Conservation (phyloP, 2,113 vertebrate genomes). For the Dipodomys stephensi region DNA sequence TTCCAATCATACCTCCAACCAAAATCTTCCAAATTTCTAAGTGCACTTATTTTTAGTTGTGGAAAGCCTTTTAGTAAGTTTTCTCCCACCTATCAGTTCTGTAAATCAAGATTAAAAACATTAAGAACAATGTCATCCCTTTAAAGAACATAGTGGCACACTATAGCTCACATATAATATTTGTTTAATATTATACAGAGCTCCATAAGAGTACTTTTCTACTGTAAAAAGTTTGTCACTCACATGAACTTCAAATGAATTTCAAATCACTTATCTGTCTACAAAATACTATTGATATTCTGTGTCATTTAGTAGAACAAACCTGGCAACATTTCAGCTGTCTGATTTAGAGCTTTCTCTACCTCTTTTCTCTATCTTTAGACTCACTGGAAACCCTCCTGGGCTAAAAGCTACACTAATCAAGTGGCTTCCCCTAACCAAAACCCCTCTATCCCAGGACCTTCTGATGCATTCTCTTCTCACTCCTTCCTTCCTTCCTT, state of each 20-base stretch:
- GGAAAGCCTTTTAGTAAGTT: background rate
- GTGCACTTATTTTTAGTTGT: background rate
- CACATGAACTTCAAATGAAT: background rate
- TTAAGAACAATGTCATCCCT: slow-evolving; percentile 31
- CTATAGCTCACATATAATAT: background rate
- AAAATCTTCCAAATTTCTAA: slow-evolving; percentile 49
- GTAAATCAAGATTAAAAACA: slow-evolving; percentile 34
- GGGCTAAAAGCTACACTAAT: background rate
- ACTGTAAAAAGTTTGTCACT: slow-evolving; percentile 2
- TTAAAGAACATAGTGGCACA: background rate
- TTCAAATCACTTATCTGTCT: slow-evolving; percentile 8
- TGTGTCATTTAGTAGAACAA: background rate
- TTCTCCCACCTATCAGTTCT: background rate
- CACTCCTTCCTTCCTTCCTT: background rate
- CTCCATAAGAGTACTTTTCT: slow-evolving; percentile 22
- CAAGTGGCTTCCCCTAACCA: background rate
- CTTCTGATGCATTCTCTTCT: background rate
- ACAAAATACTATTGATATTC: background rate
- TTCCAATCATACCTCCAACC: slow-evolving; percentile 39
- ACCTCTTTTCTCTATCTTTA: background rate
- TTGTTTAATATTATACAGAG: background rate
- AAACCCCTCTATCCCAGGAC: background rate
- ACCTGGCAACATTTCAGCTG: background rate
- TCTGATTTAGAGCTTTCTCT: background rate
- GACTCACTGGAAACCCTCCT: background rate